phyloP scores from a whole-genome alignment of 2,113 vertebrate species.

The Semnornis frantzii region DNA sequence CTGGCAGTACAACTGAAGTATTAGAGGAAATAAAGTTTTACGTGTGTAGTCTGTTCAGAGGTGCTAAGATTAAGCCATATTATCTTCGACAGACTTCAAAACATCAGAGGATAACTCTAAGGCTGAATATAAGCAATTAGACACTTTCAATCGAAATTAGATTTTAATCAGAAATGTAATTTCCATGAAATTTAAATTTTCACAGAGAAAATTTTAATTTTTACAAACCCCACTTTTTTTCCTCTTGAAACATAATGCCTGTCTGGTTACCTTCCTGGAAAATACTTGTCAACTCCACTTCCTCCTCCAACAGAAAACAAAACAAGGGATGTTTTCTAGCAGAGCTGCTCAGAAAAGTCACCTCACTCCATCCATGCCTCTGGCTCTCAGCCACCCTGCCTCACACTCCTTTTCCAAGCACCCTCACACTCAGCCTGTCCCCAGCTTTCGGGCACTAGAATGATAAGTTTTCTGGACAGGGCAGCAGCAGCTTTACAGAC shows the following conservation, averaged over 20 bases:
- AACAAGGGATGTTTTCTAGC: background rate
- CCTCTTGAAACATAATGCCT: background rate
- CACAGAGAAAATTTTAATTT: background rate
- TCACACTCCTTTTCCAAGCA: background rate
- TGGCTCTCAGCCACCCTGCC: background rate
- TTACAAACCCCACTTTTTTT: background rate
- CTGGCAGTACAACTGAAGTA: conserved; percentile 24
- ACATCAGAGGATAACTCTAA: conserved; percentile 45
- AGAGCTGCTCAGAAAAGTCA: background rate
- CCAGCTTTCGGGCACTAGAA: background rate
- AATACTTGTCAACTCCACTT: background rate
- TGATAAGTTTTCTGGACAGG: fast-evolving
- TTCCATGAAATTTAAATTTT: conserved; percentile 12
- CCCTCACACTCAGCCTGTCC: background rate
- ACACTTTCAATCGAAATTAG: conserved; percentile 3
- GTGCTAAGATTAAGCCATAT: conserved; percentile 36
- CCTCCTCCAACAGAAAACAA: conserved; percentile 8
- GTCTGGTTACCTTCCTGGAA: conserved; percentile 56
- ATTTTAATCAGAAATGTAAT: conserved; percentile 7
- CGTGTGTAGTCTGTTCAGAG: conserved; percentile 4
- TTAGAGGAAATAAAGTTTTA: conserved; percentile 45
- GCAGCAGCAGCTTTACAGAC: background rate
- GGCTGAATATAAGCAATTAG: background rate
- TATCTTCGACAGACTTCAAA: conserved; percentile 46
- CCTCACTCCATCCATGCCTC: background rate